A percentile compares a stretch with the other conserved stretches of the same genome.
phyloP scores from a whole-genome alignment of 1,140 invertebrate species.

The Apocrypta bakeri region DNA sequence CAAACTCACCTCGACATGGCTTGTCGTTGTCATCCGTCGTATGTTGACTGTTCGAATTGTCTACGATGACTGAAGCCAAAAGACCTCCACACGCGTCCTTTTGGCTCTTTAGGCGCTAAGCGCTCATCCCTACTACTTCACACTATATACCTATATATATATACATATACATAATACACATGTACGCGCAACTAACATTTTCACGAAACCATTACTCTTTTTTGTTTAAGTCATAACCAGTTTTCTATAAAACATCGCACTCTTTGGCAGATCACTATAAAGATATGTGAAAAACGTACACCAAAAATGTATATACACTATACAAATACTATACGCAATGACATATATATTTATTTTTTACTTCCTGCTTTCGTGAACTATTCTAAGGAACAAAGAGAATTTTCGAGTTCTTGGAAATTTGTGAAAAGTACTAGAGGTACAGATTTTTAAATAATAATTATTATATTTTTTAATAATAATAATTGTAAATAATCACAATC shows the following conservation, averaged over 20 bases:
- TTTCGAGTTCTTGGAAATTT: no score
- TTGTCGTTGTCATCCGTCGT: slow-evolving; percentile 33
- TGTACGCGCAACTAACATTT: slow-evolving; percentile 24
- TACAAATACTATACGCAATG: no score
- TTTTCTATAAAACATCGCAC: not conserved
- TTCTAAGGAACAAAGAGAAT: no score
- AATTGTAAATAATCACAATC: no score
- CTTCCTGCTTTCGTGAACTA: no score
- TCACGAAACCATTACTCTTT: slow-evolving; percentile 18
- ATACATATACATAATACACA: no score
- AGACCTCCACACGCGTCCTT: slow-evolving; percentile 30
- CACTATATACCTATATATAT: no score
- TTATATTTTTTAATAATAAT: no score
- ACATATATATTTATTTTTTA: no score
- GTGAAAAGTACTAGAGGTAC: no score
- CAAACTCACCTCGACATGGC: slow-evolving; percentile 43
- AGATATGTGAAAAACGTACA: not conserved
- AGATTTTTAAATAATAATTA: no score
- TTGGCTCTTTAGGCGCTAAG: slow-evolving; percentile 41
- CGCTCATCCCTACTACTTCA: slow-evolving; percentile 16
- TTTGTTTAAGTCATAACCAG: slow-evolving; percentile 21
- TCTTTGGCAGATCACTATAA: not conserved
- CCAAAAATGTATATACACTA: not conserved
- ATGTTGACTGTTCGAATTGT: slow-evolving; percentile 21
- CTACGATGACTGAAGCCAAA: slow-evolving; percentile 46